Percentiles rank a stretch among this genome's conserved stretches.
phyloP scores from a whole-genome alignment of 2,113 vertebrate genomes.

The Alaudala cheleensis region DNA sequence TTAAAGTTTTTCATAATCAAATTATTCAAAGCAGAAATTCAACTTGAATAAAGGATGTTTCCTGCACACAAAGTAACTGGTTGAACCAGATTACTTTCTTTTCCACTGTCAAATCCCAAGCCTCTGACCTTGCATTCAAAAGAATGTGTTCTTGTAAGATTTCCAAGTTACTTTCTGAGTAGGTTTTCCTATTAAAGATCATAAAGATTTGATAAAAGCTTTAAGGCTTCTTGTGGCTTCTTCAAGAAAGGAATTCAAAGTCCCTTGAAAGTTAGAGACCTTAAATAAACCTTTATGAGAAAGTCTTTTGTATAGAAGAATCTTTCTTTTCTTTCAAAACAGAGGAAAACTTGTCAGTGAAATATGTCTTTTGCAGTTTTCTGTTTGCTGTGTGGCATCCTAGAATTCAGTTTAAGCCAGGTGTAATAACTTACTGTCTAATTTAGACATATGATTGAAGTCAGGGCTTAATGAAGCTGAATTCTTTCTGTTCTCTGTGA shows the following conservation, averaged over 20 bases:
- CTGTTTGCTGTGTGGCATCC: neutral
- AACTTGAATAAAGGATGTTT: neutral
- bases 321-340: neutral
- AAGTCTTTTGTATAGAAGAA: neutral
- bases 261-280: neutral
- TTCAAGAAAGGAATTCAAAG: neutral
- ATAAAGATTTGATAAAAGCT: neutral
- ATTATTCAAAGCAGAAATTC: neutral
- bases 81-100: neutral
- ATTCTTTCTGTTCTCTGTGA: neutral
- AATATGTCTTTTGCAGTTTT: neutral
- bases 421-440: neutral
- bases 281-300: neutral
- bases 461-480: neutral
- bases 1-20: neutral
- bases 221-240: neutral
- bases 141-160: neutral
- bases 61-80: neutral
- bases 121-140: neutral
- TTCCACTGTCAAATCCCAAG: neutral
- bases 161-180: neutral
- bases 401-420: neutral
- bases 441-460: neutral
- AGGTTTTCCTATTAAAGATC: neutral
- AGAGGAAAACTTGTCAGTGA: neutral